Evolutionary conservation across 2,113 vertebrate species (phyloP).

Genomic region (Vireo altiloquus): DNA sequence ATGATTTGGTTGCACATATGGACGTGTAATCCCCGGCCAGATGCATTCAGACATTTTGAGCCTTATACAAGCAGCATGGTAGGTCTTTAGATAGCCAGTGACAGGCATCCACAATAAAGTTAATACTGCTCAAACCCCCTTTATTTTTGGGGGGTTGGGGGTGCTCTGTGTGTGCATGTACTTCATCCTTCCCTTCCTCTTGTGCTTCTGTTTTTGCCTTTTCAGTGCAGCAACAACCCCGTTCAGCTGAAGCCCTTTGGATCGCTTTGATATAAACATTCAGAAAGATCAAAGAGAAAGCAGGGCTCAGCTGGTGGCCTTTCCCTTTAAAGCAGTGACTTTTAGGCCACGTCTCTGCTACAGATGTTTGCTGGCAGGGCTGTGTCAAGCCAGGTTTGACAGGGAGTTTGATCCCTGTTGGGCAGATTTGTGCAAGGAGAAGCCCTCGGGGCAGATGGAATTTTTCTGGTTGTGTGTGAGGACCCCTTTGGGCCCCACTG

Average conservation of each 20-base stretch:
- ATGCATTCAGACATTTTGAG: neutral
- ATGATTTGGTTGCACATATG: neutral
- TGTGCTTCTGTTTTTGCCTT: neutral
- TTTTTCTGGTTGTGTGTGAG: neutral
- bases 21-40: neutral
- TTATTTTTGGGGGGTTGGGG: neutral
- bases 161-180: neutral
- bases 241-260: neutral
- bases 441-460: neutral
- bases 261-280: constrained; percentile 21
- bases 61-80: neutral
- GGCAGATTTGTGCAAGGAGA: neutral
- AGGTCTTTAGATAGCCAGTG: neutral
- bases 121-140: neutral
- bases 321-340: constrained; percentile 9
- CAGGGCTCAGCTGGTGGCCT: constrained; percentile 33
- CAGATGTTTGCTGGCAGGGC: constrained; percentile 36
- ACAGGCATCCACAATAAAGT: neutral
- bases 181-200: neutral
- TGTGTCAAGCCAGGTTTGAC: neutral
- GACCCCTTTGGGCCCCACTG: too few relatives aligned
- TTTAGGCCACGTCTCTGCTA: neutral
- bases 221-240: neutral
- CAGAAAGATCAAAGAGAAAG: constrained; percentile 23
- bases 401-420: constrained; percentile 14